Evolutionary conservation across 2,797 vertebrate species (phyloP).

Genomic region (Pseudomugil gertrudae): DNA sequence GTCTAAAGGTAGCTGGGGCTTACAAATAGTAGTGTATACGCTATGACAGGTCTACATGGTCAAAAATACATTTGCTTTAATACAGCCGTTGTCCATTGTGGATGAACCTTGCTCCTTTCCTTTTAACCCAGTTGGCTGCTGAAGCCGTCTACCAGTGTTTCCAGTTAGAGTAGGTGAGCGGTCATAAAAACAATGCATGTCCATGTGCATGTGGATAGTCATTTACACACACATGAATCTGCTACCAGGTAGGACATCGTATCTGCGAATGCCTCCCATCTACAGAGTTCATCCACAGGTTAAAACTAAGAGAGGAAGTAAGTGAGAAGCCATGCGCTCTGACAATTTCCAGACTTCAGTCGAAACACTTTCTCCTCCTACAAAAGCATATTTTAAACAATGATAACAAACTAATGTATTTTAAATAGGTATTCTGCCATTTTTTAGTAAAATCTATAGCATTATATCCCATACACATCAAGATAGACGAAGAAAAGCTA

Average conservation of each 20-base stretch:
- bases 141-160: slow-evolving; percentile 48
- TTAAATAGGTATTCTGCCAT: slow-evolving; percentile 1
- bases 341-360: slow-evolving; percentile 56
- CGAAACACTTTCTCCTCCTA: slow-evolving; percentile 1
- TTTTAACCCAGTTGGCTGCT: slow-evolving; percentile 55
- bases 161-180: slow-evolving; percentile 40
- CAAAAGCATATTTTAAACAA: slow-evolving; percentile 1
- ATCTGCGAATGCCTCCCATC: slow-evolving; percentile 49
- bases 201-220: slow-evolving; percentile 31
- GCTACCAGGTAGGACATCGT: slow-evolving; percentile 64
- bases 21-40: neutral
- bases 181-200: slow-evolving; percentile 55
- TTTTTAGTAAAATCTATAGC: neutral
- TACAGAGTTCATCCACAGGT: slow-evolving; percentile 62
- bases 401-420: slow-evolving; percentile 1
- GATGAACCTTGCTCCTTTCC: slow-evolving; percentile 48
- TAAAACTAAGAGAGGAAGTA: slow-evolving; percentile 64
- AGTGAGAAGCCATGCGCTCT: slow-evolving; percentile 50
- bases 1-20: slow-evolving; percentile 6
- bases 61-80: slow-evolving; percentile 22
- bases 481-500: neutral
- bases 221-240: slow-evolving; percentile 52
- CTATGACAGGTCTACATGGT: neutral
- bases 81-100: slow-evolving; percentile 17
- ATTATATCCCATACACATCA: neutral